phyloP scores from a whole-genome alignment of 2,888 invertebrate species.

The Campaea margaritaria region DNA sequence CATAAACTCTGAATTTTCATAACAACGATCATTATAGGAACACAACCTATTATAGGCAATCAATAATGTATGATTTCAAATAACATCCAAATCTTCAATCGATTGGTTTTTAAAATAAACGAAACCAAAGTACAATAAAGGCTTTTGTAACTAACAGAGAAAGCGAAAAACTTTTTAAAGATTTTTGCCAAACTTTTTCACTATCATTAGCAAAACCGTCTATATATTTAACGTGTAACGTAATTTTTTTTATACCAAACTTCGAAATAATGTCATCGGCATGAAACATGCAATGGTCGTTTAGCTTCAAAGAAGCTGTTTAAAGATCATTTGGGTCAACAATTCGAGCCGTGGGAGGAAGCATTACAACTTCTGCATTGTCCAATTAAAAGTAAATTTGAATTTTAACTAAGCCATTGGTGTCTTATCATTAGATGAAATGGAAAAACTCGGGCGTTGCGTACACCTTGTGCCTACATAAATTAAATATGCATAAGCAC shows the following conservation, averaged over 20 bases:
- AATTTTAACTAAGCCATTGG: conserved; percentile 41
- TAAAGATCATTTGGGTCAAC: conserved; percentile 65
- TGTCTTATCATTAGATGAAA: conserved; percentile 28
- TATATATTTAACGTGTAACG: conserved; percentile 15
- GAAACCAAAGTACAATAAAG: background rate
- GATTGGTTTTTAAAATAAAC: too few species aligned
- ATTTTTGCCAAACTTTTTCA: background rate
- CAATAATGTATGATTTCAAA: too few species aligned
- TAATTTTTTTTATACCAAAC: conserved; percentile 27
- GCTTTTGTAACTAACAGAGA: background rate
- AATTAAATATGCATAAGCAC: too few species aligned
- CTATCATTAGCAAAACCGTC: conserved; percentile 14
- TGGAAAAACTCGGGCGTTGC: conserved; percentile 7
- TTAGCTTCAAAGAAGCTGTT: conserved; percentile 42
- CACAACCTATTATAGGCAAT: too few species aligned
- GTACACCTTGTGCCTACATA: background rate
- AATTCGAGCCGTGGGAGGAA: conserved; percentile 57
- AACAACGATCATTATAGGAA: too few species aligned
- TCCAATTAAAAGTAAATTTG: conserved; percentile 52
- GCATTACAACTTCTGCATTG: conserved; percentile 42
- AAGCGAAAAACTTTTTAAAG: background rate
- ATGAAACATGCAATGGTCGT: conserved; percentile 52
- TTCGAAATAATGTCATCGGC: conserved; percentile 32
- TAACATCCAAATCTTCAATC: too few species aligned
- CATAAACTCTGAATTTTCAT: too few species aligned